These are phyloP conservation scores for Ametastegia equiseti DNA, from an alignment of 2,888 invertebrate species.

Conservation along the genomic window DNA sequence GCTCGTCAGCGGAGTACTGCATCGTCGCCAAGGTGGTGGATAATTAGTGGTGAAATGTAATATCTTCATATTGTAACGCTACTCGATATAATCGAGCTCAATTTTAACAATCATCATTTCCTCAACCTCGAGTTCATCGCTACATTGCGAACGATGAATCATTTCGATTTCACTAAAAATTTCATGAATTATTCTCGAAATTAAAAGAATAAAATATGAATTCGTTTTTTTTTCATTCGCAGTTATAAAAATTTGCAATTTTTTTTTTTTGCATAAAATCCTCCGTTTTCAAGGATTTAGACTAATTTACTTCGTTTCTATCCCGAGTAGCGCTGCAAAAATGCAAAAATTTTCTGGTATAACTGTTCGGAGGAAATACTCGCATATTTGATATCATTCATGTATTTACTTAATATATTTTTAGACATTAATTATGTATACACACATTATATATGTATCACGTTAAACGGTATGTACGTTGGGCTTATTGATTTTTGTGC, in stretches of 20 bases:
- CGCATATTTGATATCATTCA: constrained; percentile 21
- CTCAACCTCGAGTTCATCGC: too few species aligned
- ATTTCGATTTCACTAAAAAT: too few species aligned
- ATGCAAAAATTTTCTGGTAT: neutral
- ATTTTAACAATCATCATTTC: neutral
- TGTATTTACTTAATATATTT: neutral
- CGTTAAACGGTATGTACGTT: too few species aligned
- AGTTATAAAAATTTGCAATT: neutral
- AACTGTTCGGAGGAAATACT: constrained; percentile 1
- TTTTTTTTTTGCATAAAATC: neutral
- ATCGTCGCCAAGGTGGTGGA: constrained; percentile 43
- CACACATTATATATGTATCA: neutral
- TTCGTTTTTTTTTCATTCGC: too few species aligned
- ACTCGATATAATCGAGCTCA: neutral
- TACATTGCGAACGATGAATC: too few species aligned
- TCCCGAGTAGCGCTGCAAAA: constrained; percentile 10
- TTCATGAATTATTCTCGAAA: too few species aligned
- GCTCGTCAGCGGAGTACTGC: constrained; percentile 7
- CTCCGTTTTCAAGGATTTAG: neutral
- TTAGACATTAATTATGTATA: neutral
- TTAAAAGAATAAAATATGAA: too few species aligned
- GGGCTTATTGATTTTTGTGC: constrained; percentile 3
- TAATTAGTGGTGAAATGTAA: constrained; percentile 6
- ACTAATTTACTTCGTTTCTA: neutral
- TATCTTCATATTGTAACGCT: constrained; percentile 6